These are phyloP conservation scores for Atrina japonica DNA, from an alignment of 2,888 invertebrate species.

Conservation along the genomic window DNA sequence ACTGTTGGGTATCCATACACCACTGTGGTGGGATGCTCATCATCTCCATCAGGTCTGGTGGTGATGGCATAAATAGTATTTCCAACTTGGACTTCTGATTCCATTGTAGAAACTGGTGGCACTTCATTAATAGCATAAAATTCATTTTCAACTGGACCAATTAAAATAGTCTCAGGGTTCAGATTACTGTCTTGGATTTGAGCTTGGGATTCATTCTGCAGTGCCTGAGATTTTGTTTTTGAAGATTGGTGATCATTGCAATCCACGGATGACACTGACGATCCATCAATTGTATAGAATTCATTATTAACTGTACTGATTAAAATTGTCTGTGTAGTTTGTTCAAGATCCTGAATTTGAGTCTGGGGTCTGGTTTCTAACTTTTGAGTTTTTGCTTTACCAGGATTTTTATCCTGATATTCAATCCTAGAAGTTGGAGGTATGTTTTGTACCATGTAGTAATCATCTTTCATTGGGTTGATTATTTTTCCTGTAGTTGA, in stretches of 20 bases:
- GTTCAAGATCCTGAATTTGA: conserved; percentile 4
- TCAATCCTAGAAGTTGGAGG: too few relatives aligned
- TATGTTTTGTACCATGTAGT: background rate
- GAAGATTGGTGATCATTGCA: too few relatives aligned
- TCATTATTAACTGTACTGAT: too few relatives aligned
- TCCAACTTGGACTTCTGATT: conserved; percentile 1
- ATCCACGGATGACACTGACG: too few relatives aligned
- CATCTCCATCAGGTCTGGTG: background rate
- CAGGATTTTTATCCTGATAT: too few relatives aligned
- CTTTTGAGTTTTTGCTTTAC: background rate
- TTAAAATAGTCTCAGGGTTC: background rate
- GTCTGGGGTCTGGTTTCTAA: background rate
- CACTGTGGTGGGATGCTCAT: conserved; percentile 13
- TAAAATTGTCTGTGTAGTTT: background rate
- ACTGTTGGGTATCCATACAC: conserved; percentile 48
- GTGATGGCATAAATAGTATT: conserved; percentile 15
- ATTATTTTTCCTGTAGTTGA: background rate
- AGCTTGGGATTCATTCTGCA: too few relatives aligned
- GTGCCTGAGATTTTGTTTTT: too few relatives aligned
- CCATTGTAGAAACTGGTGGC: background rate
- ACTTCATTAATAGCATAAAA: conserved; percentile 3
- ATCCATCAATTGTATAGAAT: too few relatives aligned
- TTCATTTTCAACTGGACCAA: conserved; percentile 7
- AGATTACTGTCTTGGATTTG: too few relatives aligned
- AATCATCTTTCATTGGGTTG: background rate